Evolutionary conservation across 2,113 vertebrate species (phyloP).

Genomic region (Pimephales promelas): DNA sequence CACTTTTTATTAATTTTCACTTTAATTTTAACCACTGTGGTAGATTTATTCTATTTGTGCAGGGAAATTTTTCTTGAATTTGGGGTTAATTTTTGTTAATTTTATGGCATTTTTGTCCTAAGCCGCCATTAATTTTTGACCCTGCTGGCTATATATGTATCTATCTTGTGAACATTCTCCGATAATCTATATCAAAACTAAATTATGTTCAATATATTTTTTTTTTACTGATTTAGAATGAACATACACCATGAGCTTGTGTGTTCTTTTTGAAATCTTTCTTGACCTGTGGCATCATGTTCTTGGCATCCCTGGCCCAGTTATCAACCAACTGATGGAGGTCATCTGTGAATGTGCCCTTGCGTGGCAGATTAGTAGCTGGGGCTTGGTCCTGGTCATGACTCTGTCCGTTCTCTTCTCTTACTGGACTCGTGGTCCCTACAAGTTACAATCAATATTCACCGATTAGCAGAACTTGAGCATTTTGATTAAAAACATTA

Average conservation of each 20-base stretch:
- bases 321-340: conserved; percentile 95
- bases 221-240: too few relatives aligned
- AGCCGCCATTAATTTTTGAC: too few relatives aligned
- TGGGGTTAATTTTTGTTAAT: too few relatives aligned
- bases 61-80: too few relatives aligned
- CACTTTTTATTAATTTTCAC: too few relatives aligned
- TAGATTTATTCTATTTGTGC: too few relatives aligned
- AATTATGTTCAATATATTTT: too few relatives aligned
- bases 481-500: not conserved
- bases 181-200: not conserved
- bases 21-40: too few relatives aligned
- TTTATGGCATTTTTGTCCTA: too few relatives aligned
- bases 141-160: too few relatives aligned
- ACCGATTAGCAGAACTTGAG: not conserved
- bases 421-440: conserved; percentile 60
- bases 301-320: conserved; percentile 95
- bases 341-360: conserved; percentile 94
- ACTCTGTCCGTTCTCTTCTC: conserved; percentile 64
- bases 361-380: conserved; percentile 80
- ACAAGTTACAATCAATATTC: not conserved
- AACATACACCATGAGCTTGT: too few relatives aligned
- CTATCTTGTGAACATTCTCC: too few relatives aligned
- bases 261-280: conserved; percentile 83
- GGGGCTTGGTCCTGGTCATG: conserved; percentile 64
- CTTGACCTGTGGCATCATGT: conserved; percentile 83